Evolutionary conservation across 2,797 vertebrate species (phyloP), one percentile per base, ranked within the genome.

Genomic region (Nannoperca obscura): DNA sequence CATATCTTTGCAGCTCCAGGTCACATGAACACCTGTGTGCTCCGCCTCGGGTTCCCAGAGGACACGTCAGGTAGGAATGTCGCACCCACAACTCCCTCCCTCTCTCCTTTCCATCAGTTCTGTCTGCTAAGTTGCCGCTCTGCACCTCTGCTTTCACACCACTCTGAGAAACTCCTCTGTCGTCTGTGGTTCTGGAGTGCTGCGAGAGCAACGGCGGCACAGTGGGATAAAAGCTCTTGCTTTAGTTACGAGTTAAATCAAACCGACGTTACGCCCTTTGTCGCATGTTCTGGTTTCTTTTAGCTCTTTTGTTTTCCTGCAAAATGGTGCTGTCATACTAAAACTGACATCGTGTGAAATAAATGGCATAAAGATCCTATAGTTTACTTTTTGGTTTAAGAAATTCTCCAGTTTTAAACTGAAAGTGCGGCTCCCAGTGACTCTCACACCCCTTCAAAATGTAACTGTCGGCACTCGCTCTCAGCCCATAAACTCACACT

Each of bases 51-150:
- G 10, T 65, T 84, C 83, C 77, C 86, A 68, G 70, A 83, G 71
- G 84, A 89, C 82, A 77, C 44, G 64, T 85, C 85, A 67, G 47
- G 67, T 2, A 84, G 87, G 90, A 93, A 92, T 91, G 86, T 89
- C 53, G 46, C 87, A 88, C 84, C 81, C 61, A 4, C 0, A 27
- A 32, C 52, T 32, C 74, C 71, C 61, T 44, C 47, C 20, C 54
- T 2, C 22, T 27, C 38, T 57, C 47, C n/a, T 57, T 54, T 49
- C 85, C 60, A 68, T 74, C 72, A 53, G 1, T 54, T 73, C 59
- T 54, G 61, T 40, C n/a, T 40, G 63, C 64, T 59, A n/a, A 49
- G 50, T 52, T 24, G 53, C 49, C 68, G 66, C 44, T 61, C 54
- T 19, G 59, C 72, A 50, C 46, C 62, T 80, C 84, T 58, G 77